These are phyloP conservation scores for Drosophila virilis DNA, from an alignment of 1,140 invertebrate genomes.

Conservation along the genomic window DNA sequence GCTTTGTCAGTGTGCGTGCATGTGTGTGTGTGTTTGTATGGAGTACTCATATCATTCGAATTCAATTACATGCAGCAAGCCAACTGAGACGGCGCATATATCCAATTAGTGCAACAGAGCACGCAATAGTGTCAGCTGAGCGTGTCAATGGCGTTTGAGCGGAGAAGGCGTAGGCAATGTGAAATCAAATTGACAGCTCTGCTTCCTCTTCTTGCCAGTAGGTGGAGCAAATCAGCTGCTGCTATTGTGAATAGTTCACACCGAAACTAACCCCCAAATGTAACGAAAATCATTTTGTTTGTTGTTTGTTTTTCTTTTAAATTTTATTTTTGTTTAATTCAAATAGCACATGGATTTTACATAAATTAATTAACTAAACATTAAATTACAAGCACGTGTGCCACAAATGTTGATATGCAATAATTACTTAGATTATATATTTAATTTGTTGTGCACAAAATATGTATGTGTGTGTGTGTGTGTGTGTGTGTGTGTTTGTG, in stretches of 20 bases:
- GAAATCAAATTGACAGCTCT: conserved; percentile 32
- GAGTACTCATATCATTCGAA: conserved; percentile 1
- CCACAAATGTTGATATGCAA: conserved; percentile 41
- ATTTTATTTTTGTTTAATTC: conserved; percentile 62
- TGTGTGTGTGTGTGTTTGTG: neutral
- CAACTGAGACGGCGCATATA: neutral
- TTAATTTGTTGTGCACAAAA: conserved; percentile 48
- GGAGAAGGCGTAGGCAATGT: conserved; percentile 43
- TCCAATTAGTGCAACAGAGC: conserved; percentile 35
- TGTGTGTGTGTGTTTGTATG: neutral
- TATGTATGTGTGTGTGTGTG: conserved; percentile 39
- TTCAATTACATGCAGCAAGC: conserved; percentile 27
- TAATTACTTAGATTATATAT: conserved; percentile 38
- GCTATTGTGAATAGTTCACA: conserved; percentile 7
- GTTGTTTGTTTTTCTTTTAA: conserved; percentile 25
- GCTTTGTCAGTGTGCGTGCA: neutral
- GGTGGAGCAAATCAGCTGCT: conserved; percentile 37
- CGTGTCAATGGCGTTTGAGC: conserved; percentile 38
- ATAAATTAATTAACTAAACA: conserved; percentile 76
- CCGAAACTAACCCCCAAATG: neutral
- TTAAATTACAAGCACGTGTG: conserved; percentile 54
- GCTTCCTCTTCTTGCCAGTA: conserved; percentile 11
- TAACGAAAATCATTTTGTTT: neutral
- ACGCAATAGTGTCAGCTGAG: conserved; percentile 19
- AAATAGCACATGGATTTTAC: conserved; percentile 70